Evolutionary conservation across 2,113 vertebrate genomes (phyloP), one percentile per base, ranked within the genome.

Genomic region (Merops nubicus): DNA sequence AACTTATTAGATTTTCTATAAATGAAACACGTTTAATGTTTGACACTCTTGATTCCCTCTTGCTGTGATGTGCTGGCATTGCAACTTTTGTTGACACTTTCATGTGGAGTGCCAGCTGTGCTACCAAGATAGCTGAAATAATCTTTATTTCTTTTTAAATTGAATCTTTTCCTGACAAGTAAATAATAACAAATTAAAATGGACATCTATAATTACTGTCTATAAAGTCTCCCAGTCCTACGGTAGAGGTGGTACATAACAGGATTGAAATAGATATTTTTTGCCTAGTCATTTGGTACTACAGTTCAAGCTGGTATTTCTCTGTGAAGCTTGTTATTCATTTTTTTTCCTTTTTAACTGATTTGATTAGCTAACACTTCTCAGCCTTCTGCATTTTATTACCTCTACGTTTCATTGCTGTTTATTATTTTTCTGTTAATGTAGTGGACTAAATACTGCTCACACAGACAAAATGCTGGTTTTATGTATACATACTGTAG

Each of bases 131-230:
- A 89, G 40, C 81, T 62, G 69, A 88, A 89, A 74, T 88, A 54
- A 80, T 88, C 62, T 45, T 65, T 89, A 42, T 85, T 91, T 78
- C 57, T 82, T 85, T 72, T 92, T 74, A 91, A 88, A 91, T 85
- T 3, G 67, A 82, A 85, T 88, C 4, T 16, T 83, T 88, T 69
- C 50, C 42, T 50, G 43, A 15, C 29, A 86, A 62, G 20, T 80
- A 83, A 93, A 80, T 86, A 93, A 81, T 38, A 31, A 20, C 9
- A 93, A 92, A 80, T 93, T 83, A 77, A 88, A 90, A 65, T 67
- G 36, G 63, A 34, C 47, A 38, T 50, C 13, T 88, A 4, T 23
- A 79, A 12, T 65, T 85, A 11, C 36, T 57, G 73, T 42, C 26
- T 67, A 17, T 22, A 45, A 76, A 73, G 21, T 76, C 82, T 85